Base-by-base conservation (phyloP, 2,888 invertebrate species). In the Gymnoscelis rufifasciata region DNA sequence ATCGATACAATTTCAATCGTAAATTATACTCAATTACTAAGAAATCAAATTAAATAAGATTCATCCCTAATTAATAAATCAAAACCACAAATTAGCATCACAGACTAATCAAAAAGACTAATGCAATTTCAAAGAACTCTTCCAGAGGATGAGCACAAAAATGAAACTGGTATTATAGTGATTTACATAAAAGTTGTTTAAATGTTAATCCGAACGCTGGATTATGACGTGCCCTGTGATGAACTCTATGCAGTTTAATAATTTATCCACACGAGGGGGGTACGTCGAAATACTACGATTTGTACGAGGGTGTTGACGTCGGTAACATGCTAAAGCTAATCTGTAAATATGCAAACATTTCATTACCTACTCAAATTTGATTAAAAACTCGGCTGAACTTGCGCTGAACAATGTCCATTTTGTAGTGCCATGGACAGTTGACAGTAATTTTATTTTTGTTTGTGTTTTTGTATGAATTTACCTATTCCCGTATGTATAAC, bases 161-260 rank as follows among this genome's bases (percentile, higher is more conserved):
- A 78, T 72, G 68, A 69, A 72, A 71, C 69, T 60, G 63, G 67
- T 70, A 72, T 71, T 62, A 69, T 63, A 64, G 64, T 58, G 71
- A 83, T 87, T 86, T 83, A 78, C 86, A 87, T 87, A 86, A 84
- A 87, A 78, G 79, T 84, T 83, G 82, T 86, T 82, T 83, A 87
- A 83, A 87, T 87, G 86, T 83, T 84, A 87, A 86, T 86, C 79
- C 71, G 65, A 66, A 44, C 71, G 71, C 69, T 69, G 72, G 75
- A 76, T 79, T 79, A 78, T 78, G 75, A 80, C 71, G 69, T 79
- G 71, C 76, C 76, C 79, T 75, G 64, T 59, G 66, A 50, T 54
- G 57, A 62, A 57, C 58, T 57, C 57, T 57, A 56, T 62, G 69
- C 67, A 68, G 62, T 69, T 70, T 71, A 62, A 70, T 68, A 63